Evolutionary conservation across 1,140 invertebrate genomes (phyloP).

Genomic region (Kradibia gibbosae): DNA sequence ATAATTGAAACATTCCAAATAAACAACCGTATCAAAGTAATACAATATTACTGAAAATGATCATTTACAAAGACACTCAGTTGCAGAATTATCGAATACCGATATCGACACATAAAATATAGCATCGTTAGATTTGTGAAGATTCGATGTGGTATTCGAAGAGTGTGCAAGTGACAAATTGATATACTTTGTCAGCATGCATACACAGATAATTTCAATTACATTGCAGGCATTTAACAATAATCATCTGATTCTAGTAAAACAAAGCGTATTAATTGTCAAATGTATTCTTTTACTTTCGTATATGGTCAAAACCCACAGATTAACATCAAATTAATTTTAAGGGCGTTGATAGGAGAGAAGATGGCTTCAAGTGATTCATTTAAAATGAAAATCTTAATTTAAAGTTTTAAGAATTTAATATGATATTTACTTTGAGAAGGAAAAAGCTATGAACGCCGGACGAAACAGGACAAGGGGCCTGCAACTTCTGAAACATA

Average conservation of each 20-base stretch:
- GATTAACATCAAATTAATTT: too few relatives aligned
- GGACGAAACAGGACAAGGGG: too few relatives aligned
- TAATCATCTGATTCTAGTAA: background rate
- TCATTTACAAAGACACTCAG: background rate
- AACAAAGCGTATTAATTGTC: too few relatives aligned
- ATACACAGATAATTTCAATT: background rate
- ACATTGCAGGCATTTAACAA: background rate
- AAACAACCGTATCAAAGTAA: background rate
- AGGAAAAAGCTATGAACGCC: too few relatives aligned
- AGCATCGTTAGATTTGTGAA: background rate
- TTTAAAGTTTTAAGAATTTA: too few relatives aligned
- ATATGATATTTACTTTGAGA: too few relatives aligned
- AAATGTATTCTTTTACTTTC: too few relatives aligned
- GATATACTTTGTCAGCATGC: background rate
- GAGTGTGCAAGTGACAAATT: background rate
- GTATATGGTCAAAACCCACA: too few relatives aligned
- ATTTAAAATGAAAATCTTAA: too few relatives aligned
- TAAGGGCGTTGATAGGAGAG: too few relatives aligned
- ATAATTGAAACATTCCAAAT: background rate
- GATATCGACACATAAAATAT: slow-evolving; percentile 1
- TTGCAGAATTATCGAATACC: background rate
- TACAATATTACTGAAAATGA: background rate
- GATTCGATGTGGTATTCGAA: background rate
- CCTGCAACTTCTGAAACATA: too few relatives aligned
- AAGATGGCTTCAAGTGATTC: too few relatives aligned